A percentile compares a stretch with the other conserved stretches of the same genome.
Evolutionary conservation across 2,888 invertebrate genomes (phyloP).

Genomic region (Dolichopus griseipennis): DNA sequence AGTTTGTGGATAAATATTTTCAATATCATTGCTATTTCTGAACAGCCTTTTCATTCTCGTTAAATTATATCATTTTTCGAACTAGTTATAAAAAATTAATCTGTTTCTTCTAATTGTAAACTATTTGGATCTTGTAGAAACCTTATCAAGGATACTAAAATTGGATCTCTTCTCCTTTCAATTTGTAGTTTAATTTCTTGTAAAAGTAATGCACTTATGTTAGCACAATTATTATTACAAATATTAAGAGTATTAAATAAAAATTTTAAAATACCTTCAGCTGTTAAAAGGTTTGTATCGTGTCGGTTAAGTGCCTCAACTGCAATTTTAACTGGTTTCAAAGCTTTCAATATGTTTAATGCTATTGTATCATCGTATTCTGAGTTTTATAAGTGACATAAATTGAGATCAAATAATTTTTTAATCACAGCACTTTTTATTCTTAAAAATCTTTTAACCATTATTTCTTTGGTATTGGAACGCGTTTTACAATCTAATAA

Average conservation of each 20-base stretch:
- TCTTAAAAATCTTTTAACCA: background rate
- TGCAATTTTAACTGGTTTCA: background rate
- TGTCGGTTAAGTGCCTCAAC: background rate
- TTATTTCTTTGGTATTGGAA: conserved; percentile 10
- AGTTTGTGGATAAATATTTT: background rate
- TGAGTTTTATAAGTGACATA: background rate
- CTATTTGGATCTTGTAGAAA: conserved; percentile 7
- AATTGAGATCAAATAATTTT: background rate
- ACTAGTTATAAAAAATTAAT: conserved; percentile 7
- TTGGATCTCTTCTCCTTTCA: background rate
- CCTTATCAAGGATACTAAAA: conserved; percentile 7
- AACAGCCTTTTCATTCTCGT: conserved; percentile 1
- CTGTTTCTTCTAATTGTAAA: background rate
- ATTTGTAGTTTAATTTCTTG: background rate
- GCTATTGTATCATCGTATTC: background rate
- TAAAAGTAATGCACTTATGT: background rate
- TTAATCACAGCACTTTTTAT: background rate
- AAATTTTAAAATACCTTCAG: background rate
- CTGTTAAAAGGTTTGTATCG: background rate
- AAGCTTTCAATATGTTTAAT: background rate
- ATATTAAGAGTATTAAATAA: background rate
- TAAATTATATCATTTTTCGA: conserved; percentile 7
- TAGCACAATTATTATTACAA: background rate
- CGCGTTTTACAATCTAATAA: conserved; percentile 13
- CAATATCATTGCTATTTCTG: conserved; percentile 1